Base-by-base conservation (phyloP, 1,140 invertebrate species). In the Halyomorpha halys region DNA sequence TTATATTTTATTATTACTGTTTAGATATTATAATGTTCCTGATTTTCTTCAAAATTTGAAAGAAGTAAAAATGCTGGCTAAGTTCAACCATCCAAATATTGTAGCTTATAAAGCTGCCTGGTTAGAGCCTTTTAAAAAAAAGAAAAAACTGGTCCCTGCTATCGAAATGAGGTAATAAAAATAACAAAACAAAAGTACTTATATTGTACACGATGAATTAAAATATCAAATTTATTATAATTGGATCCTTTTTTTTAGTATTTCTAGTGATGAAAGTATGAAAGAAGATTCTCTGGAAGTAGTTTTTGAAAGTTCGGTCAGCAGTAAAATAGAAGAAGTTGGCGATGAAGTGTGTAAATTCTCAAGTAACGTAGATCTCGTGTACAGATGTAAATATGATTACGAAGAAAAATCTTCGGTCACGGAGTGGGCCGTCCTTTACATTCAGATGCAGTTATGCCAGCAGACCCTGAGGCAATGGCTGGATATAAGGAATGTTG, bases 101-200 rank as follows among this genome's bases (percentile, higher is more conserved):
- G 87, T 92, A 5, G 80, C 85, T 6, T 92, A 91, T 70, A 90
- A 91, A 77, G 83, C 83, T 34, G 87, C 88, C 9, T 92, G 89
- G 89, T 73, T 90, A 19, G 88, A 91, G 74, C 78, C 81, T 3
- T 73, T 80, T 14, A 65, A 19, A 21, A 56, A 23, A 25, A 56
- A 56, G 23, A 56, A 56, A 25, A 68, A 47, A 15, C 23, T 23
- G 9, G 4, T 56, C 23, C 53, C 18, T 23, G 53, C 53, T 27
- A 56, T 56, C 15, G 23, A 56, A 56, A 56, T 56, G 53, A 56
- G 53, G 53, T 56, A 56, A 49, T 2, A 49, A 18, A 49, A 39
- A 39, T 6, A 39, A 30, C 3, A 30, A 30, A 30, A 30, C 3
- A 30, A 30, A 30, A 30, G 8, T 30, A 30, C 27, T 4, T 30